Evolutionary conservation across 30 jellyfish, hydroid and myxozoan species (phyloP).

Genomic region (Phacellophora camtschatica): DNA sequence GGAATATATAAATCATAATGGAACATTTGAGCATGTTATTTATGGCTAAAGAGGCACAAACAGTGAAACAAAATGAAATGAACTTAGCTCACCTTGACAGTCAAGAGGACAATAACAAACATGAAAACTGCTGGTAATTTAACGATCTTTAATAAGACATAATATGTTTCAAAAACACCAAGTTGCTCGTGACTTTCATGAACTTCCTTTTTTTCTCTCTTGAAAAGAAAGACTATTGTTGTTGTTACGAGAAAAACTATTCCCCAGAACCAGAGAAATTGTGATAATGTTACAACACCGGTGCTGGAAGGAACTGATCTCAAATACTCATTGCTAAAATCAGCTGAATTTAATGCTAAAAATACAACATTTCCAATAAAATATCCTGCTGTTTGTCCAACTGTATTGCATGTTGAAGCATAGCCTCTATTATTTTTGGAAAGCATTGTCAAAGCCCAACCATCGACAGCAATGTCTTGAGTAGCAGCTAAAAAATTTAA

Average conservation of each 20-base stretch:
- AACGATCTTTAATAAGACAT: slow-evolving; percentile 60
- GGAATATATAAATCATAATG: too few relatives aligned
- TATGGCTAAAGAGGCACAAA: neutral
- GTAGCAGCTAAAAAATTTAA: slow-evolving; percentile 98
- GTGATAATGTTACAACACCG: slow-evolving; percentile 86
- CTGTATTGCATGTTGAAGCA: slow-evolving; percentile 98
- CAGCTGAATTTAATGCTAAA: slow-evolving; percentile 87
- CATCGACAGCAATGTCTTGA: slow-evolving; percentile 99
- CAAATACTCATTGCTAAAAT: slow-evolving; percentile 76
- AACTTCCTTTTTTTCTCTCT: slow-evolving; percentile 45
- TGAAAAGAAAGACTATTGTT: slow-evolving; percentile 82
- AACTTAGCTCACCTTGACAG: slow-evolving; percentile 87
- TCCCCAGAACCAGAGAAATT: slow-evolving; percentile 96
- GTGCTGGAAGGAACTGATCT: slow-evolving; percentile 65
- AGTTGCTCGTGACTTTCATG: slow-evolving; percentile 68
- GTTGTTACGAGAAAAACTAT: slow-evolving; percentile 80
- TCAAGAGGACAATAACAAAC: slow-evolving; percentile 72
- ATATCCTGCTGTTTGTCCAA: slow-evolving; percentile 99
- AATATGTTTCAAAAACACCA: slow-evolving; percentile 82
- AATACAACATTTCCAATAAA: slow-evolving; percentile 94
- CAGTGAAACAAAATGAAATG: too few relatives aligned
- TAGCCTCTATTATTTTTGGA: slow-evolving; percentile 77
- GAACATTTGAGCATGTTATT: neutral
- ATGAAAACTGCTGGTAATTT: slow-evolving; percentile 89
- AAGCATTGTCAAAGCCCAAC: slow-evolving; percentile 99